Evolutionary conservation across 2,888 invertebrate genomes (phyloP).

Genomic region (Tetragnatha montana): DNA sequence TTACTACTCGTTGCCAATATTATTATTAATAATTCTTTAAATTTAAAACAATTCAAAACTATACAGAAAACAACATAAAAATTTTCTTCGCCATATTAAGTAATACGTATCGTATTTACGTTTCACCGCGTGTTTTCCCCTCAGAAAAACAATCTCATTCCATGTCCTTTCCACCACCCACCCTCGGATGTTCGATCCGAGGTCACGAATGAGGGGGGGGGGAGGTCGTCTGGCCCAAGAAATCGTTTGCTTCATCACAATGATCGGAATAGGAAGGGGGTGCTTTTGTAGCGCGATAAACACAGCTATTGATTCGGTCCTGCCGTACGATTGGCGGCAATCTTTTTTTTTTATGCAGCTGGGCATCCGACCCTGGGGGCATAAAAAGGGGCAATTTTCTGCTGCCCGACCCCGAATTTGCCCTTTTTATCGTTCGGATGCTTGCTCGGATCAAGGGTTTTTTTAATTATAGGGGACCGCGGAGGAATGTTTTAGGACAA

Average conservation of each 20-base stretch:
- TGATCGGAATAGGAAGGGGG: constrained; percentile 33
- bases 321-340: constrained; percentile 2
- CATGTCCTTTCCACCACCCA: not conserved
- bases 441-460: not conserved
- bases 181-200: not conserved
- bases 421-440: not conserved
- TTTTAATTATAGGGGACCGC: constrained; percentile 27
- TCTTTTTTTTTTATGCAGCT: constrained; percentile 28
- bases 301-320: constrained; percentile 47
- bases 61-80: no score
- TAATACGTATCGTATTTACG: no score
- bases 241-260: constrained; percentile 43
- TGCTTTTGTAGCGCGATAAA: constrained; percentile 52
- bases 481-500: not conserved
- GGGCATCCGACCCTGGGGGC: constrained; percentile 30
- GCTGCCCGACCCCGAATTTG: constrained; percentile 21
- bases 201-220: not conserved
- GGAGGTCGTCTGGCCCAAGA: not conserved
- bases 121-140: not conserved
- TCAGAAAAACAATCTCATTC: not conserved
- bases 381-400: constrained; percentile 60
- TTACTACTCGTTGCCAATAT: no score
- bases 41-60: no score
- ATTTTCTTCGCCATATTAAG: no score
- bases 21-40: no score